phyloP scores from a whole-genome alignment of 2,888 invertebrate species.

The Drosophila cognata region DNA sequence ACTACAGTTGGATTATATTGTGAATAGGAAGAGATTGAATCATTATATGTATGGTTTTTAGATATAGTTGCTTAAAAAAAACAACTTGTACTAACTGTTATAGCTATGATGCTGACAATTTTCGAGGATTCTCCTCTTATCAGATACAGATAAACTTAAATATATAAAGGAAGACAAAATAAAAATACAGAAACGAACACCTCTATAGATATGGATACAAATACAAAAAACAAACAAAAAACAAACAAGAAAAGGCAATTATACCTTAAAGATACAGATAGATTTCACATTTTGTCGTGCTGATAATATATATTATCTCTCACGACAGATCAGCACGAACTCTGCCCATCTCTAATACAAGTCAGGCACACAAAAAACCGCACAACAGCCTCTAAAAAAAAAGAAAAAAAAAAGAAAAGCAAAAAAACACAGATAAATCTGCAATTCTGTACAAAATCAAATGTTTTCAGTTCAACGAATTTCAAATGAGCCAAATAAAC shows the following conservation, averaged over 20 bases:
- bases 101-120: background rate
- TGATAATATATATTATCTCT: background rate
- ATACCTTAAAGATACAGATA: background rate
- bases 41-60: background rate
- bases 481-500: slow-evolving; percentile 66
- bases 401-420: slow-evolving; percentile 10
- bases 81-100: background rate
- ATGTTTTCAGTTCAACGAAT: slow-evolving; percentile 70
- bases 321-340: background rate
- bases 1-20: background rate
- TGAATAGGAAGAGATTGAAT: background rate
- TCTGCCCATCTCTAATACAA: slow-evolving; percentile 27
- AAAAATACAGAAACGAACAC: background rate
- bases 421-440: slow-evolving; percentile 56
- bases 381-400: background rate
- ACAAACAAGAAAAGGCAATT: too few species aligned
- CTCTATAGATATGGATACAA: background rate
- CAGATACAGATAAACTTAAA: background rate
- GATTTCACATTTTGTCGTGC: background rate
- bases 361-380: slow-evolving; percentile 15
- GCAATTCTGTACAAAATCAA: slow-evolving; percentile 64
- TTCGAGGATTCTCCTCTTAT: rapidly evolving
- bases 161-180: background rate
- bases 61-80: background rate
- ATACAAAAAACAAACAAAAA: background rate